Evolutionary conservation across 1,140 invertebrate species (phyloP), one percentile per base, ranked within the genome.

Genomic region (Rhagoletis pomonella): DNA sequence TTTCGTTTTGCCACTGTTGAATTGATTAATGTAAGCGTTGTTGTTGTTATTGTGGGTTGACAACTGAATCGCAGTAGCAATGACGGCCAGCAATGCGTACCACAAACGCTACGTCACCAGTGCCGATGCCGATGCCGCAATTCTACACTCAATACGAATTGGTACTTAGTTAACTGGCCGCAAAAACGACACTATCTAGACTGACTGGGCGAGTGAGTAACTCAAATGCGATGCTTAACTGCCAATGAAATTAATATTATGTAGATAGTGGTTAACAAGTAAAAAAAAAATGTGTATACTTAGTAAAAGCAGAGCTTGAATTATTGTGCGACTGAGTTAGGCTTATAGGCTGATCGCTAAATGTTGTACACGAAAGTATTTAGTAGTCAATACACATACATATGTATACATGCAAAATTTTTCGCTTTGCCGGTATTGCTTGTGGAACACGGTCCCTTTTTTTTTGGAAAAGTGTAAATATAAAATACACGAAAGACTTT

Each of bases 21-120:
- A 81, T 81, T 55, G 44, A 73, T 55, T 81, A 81, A 55, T 81
- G n/a, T 6, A 81, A 9, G 73, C 29, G 47, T 55, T 62, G 42
- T 55, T 81, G 73, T 81, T 58, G n/a, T 19, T 81, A 55, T 81
- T 19, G 50, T 77, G 47, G 47, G 73, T 50, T 81, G 47, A 55
- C 12, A 55, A 81, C n/a, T 81, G 73, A 81, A 81, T 55, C 12
- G 12, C 73, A 81, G 47, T 81, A 50, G 12, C 64, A 67, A 67
- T 67, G 29, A 67, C 64, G 29, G 39, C 64, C 19, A 67, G 64
- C 64, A 67, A 67, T 12, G 29, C 64, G 29, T 67, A 67, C 64
- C 10, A 67, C 29, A 29, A 29, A 65, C 39, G 19, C 19, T 39
- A 29, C 39, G 42, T 73, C 39, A 17, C 42, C 14, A 73, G 42